Conservation (phyloP, 2,113 vertebrate genomes). For the Coracopsis vasa region DNA sequence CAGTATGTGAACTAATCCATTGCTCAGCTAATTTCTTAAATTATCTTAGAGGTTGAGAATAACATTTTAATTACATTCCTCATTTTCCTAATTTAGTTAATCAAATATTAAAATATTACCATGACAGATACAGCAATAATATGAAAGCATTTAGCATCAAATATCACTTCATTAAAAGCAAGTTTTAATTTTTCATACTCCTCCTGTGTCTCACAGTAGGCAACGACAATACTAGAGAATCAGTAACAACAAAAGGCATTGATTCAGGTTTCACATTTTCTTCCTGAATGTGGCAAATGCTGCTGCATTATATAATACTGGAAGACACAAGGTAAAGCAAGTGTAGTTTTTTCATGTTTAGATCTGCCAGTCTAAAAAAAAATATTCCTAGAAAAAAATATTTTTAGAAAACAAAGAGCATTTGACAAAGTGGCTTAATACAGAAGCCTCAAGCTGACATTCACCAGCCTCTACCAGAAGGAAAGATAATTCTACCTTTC, state of each 20-base stretch:
- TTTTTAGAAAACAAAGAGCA: background rate
- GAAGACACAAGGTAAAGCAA: background rate
- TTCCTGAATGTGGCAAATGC: background rate
- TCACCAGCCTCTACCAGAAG: background rate
- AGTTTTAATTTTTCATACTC: background rate
- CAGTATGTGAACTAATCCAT: background rate
- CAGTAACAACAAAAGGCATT: background rate
- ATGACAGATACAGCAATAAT: background rate
- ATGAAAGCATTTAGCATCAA: background rate
- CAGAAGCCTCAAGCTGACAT: background rate
- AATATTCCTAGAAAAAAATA: background rate
- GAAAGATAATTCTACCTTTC: background rate
- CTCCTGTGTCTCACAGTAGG: background rate
- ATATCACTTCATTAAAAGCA: background rate
- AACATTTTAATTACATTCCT: constrained; percentile 12
- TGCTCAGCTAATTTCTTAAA: background rate
- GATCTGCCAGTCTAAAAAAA: background rate
- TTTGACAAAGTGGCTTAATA: background rate
- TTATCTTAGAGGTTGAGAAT: background rate
- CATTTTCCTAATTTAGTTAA: background rate
- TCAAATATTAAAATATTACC: background rate
- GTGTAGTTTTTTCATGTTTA: background rate
- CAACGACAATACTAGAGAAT: background rate
- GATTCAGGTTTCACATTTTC: background rate
- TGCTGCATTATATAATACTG: background rate